Percentiles rank a stretch among this genome's conserved stretches.
phyloP scores from a whole-genome alignment of 2,888 invertebrate genomes.

The Adelognathus sp. region DNA sequence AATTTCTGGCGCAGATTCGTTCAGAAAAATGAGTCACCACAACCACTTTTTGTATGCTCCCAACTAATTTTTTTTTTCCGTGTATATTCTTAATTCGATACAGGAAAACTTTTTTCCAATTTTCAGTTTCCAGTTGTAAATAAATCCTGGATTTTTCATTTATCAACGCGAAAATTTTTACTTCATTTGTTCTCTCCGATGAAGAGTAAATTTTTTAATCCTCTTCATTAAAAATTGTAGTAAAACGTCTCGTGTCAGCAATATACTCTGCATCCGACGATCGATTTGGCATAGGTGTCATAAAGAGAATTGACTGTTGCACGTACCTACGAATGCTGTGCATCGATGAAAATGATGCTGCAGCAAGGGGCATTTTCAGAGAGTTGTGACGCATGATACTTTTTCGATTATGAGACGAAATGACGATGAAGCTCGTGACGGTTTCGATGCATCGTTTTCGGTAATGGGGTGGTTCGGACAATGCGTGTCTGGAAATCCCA shows the following conservation, averaged over 20 bases:
- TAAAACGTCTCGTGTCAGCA: background rate
- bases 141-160: too few relatives aligned
- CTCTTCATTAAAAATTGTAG: background rate
- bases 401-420: conserved; percentile 6
- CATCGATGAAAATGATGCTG: conserved; percentile 2
- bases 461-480: conserved; percentile 23
- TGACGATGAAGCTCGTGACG: conserved; percentile 11
- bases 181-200: too few relatives aligned
- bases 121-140: too few relatives aligned
- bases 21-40: too few relatives aligned
- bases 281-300: background rate
- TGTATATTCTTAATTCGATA: too few relatives aligned
- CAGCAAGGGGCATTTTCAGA: background rate
- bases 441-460: conserved; percentile 8
- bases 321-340: background rate
- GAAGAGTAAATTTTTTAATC: background rate
- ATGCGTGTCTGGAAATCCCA: conserved; percentile 66
- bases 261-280: background rate
- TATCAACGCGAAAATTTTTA: too few relatives aligned
- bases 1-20: too few relatives aligned
- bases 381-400: background rate
- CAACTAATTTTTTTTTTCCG: too few relatives aligned
- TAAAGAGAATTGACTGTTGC: background rate
- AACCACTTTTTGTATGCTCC: too few relatives aligned
- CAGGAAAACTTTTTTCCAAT: too few relatives aligned